These are phyloP conservation scores for Harpagoxenus sublaevis DNA, from an alignment of 2,888 invertebrate species.

Conservation along the genomic window DNA sequence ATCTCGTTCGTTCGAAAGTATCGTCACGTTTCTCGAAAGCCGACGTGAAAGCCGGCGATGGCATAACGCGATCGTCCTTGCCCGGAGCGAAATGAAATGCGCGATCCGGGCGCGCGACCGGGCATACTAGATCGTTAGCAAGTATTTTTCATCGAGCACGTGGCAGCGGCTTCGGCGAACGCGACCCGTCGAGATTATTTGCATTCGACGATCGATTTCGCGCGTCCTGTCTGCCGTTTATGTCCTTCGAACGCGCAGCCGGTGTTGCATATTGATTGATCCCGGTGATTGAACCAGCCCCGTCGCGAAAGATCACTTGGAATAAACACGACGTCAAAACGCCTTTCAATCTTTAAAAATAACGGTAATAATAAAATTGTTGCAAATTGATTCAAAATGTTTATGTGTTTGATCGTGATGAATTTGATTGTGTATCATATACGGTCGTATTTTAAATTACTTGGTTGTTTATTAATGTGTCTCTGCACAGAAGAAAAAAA, in stretches of 20 bases:
- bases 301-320: neutral
- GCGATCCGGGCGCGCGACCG: conserved; percentile 18
- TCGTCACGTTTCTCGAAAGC: conserved; percentile 58
- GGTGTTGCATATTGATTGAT: conserved; percentile 5
- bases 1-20: conserved; percentile 41
- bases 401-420: too few relatives aligned
- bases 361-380: neutral
- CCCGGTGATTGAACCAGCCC: neutral
- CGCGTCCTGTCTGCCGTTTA: neutral
- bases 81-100: conserved; percentile 46
- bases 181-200: conserved; percentile 14
- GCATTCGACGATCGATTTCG: conserved; percentile 19
- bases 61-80: conserved; percentile 63
- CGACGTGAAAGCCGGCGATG: conserved; percentile 62
- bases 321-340: neutral
- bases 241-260: neutral
- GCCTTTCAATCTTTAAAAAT: neutral
- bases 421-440: too few relatives aligned
- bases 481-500: neutral
- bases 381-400: neutral
- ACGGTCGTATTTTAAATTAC: too few relatives aligned
- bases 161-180: neutral
- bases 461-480: neutral
- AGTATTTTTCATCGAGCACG: conserved; percentile 21
- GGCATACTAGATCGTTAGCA: conserved; percentile 25